Conservation (phyloP, 2,888 invertebrate species). For the Amphipyra berbera region DNA sequence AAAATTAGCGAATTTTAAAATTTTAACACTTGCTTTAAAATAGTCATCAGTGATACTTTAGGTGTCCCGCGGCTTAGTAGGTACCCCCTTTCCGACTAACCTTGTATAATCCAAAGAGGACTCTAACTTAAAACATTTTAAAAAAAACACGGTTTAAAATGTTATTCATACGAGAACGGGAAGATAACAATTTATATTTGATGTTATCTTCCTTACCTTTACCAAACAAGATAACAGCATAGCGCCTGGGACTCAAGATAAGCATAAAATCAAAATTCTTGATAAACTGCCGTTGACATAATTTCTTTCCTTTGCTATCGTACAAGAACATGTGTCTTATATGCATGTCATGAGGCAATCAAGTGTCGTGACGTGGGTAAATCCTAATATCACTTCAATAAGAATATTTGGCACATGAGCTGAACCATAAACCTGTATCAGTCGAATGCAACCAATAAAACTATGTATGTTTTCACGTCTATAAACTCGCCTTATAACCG, state of each 20-base stretch:
- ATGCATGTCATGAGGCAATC: conserved; percentile 19
- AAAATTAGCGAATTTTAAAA: no score
- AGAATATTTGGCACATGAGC: conserved; percentile 3
- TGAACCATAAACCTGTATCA: background rate
- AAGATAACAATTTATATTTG: conserved; percentile 75
- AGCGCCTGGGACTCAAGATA: conserved; percentile 79
- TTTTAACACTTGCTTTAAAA: no score
- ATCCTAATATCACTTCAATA: background rate
- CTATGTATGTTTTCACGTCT: background rate
- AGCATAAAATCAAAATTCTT: conserved; percentile 79
- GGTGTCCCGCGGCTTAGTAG: no score
- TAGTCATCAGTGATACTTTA: no score
- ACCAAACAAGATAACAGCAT: conserved; percentile 82
- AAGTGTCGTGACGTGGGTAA: conserved; percentile 19
- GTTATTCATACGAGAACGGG: conserved; percentile 64
- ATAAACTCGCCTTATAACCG: background rate
- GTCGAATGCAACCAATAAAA: background rate
- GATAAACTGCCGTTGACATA: conserved; percentile 83
- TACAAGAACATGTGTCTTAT: conserved; percentile 31
- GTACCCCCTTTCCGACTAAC: no score
- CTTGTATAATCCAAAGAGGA: no score
- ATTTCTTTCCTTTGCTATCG: conserved; percentile 65
- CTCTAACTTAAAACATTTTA: no score
- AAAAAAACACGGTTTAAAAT: conserved; percentile 49
- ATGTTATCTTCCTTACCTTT: conserved; percentile 80